Percentiles rank a stretch among this genome's conserved stretches.
phyloP scores from a whole-genome alignment of 2,888 invertebrate species.

The Aphodius sticticus region DNA sequence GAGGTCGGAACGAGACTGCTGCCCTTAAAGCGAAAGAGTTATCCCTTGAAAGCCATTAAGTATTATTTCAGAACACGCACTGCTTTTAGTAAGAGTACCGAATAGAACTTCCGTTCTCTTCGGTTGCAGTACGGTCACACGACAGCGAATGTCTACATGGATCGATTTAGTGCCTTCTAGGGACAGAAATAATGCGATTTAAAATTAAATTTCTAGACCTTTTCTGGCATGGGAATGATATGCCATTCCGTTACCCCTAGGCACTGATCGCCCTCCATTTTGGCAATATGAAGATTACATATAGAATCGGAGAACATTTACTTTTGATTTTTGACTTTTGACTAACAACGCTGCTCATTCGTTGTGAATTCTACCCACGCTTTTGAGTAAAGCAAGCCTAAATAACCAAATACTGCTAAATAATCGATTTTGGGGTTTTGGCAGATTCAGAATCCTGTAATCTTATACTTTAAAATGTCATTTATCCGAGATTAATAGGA shows the following conservation, averaged over 20 bases:
- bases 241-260: conserved; percentile 48
- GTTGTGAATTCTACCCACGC: too few species aligned
- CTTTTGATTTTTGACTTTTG: too few species aligned
- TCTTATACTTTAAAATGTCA: too few species aligned
- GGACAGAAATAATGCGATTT: conserved; percentile 56
- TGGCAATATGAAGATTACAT: conserved; percentile 19
- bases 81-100: conserved; percentile 21
- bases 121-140: conserved; percentile 32
- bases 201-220: conserved; percentile 56
- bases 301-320: too few species aligned
- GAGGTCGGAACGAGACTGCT: background rate
- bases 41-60: conserved; percentile 18
- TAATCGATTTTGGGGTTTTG: too few species aligned
- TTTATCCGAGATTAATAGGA: too few species aligned
- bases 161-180: conserved; percentile 57
- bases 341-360: too few species aligned
- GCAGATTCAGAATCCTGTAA: too few species aligned
- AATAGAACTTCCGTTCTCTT: conserved; percentile 14
- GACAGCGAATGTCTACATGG: conserved; percentile 35
- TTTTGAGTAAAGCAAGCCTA: too few species aligned
- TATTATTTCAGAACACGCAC: conserved; percentile 19
- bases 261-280: too few species aligned
- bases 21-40: conserved; percentile 23
- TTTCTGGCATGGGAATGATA: conserved; percentile 54
- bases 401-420: too few species aligned